Evolutionary conservation across 92 coral and sea anemone species (phyloP).

Genomic region (Umimayanthus kanabou): DNA sequence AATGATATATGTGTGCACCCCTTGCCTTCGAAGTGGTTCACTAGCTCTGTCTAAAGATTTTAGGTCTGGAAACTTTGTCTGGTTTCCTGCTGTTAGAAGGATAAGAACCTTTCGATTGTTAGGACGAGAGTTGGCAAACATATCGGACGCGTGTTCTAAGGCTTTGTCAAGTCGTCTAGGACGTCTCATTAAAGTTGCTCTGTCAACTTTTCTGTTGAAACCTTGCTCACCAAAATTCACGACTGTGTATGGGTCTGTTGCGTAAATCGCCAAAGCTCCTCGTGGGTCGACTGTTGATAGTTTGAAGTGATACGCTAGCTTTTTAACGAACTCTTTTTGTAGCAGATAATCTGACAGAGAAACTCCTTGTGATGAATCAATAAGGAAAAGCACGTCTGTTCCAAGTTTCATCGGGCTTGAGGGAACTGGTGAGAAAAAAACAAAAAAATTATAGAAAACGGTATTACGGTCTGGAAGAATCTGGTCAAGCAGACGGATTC

Average conservation of each 20-base stretch:
- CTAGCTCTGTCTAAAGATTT: slow-evolving; percentile 65
- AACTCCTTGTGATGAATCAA: slow-evolving; percentile 72
- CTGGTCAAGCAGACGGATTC: background rate
- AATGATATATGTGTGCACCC: slow-evolving; percentile 70
- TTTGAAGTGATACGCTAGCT: slow-evolving; percentile 55
- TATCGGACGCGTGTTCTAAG: slow-evolving; percentile 52
- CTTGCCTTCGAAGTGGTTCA: slow-evolving; percentile 64
- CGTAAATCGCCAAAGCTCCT: slow-evolving; percentile 64
- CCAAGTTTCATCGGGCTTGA: slow-evolving; percentile 27
- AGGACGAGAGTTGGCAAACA: slow-evolving; percentile 48
- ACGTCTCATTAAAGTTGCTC: slow-evolving; percentile 51
- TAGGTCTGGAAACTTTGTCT: slow-evolving; percentile 36
- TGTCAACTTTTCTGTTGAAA: slow-evolving; percentile 46
- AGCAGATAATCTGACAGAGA: slow-evolving; percentile 44
- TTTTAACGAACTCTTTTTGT: slow-evolving; percentile 70
- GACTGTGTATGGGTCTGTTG: slow-evolving; percentile 51
- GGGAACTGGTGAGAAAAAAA: slow-evolving; percentile 10
- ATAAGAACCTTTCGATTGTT: slow-evolving; percentile 43
- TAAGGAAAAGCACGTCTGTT: slow-evolving; percentile 67
- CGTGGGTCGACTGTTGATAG: slow-evolving; percentile 64
- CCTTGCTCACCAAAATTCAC: slow-evolving; percentile 53
- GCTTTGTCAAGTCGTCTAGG: slow-evolving; percentile 70
- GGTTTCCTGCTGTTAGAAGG: slow-evolving; percentile 68
- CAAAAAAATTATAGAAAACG: background rate
- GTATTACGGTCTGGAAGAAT: background rate